These are phyloP conservation scores for Neolamprologus sp. DNA, from an alignment of 2,113 vertebrate genomes.

Conservation along the genomic window DNA sequence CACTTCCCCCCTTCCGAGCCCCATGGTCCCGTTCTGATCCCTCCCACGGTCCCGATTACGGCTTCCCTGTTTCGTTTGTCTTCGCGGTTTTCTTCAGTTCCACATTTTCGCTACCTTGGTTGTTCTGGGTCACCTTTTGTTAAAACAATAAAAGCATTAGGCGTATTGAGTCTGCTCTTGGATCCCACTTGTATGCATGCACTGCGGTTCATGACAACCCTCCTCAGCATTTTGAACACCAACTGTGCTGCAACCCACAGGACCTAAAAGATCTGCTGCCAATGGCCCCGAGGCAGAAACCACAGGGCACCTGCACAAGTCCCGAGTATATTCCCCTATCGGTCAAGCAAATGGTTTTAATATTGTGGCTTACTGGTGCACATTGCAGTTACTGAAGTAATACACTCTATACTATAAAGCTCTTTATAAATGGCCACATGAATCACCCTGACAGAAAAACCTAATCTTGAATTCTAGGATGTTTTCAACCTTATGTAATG, in stretches of 20 bases:
- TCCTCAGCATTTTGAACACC: not conserved
- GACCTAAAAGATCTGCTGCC: not conserved
- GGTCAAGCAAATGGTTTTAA: not conserved
- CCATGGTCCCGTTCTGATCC: not conserved
- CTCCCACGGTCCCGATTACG: not conserved
- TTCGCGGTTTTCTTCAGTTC: not conserved
- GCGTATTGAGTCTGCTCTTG: not conserved
- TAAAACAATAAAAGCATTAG: not conserved
- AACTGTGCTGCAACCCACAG: not conserved
- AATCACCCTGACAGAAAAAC: not conserved
- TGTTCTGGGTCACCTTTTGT: not conserved
- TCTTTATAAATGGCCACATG: not conserved
- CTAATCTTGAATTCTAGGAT: not conserved
- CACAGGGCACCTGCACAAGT: not conserved
- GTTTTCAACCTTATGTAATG: not conserved
- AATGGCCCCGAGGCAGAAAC: not conserved
- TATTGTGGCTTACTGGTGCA: not conserved
- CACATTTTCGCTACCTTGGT: not conserved
- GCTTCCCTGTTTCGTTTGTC: not conserved
- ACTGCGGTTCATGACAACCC: not conserved
- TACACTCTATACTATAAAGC: not conserved
- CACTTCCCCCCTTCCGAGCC: not conserved
- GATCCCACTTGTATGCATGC: not conserved
- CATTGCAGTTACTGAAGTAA: not conserved
- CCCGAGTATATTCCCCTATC: not conserved